Conservation (phyloP, 2,888 invertebrate genomes). For the Andricus quercusramuli region DNA sequence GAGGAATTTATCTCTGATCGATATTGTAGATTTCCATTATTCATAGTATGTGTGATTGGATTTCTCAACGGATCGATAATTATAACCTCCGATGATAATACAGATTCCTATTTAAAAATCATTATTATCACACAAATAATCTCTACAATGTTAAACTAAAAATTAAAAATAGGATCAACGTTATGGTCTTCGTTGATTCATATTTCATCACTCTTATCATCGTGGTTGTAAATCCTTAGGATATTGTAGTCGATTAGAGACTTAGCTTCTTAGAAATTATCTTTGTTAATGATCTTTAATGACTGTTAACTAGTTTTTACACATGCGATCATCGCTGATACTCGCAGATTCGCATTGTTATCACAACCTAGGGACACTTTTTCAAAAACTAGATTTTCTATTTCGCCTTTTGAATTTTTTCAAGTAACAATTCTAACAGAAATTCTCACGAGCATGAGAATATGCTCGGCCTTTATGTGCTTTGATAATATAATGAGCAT, state of each 20-base stretch:
- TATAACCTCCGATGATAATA: no score
- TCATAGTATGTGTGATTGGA: no score
- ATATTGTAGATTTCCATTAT: no score
- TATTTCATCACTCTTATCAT: slow-evolving; percentile 20
- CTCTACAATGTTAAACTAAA: background rate
- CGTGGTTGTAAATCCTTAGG: slow-evolving; percentile 29
- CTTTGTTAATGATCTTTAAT: slow-evolving; percentile 35
- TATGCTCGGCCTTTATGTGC: no score
- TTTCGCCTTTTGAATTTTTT: background rate
- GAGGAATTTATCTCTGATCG: no score
- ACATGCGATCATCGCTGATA: slow-evolving; percentile 9
- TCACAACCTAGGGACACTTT: slow-evolving; percentile 2
- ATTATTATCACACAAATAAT: background rate
- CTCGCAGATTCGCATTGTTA: slow-evolving; percentile 23
- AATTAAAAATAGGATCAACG: slow-evolving; percentile 16
- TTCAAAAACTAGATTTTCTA: slow-evolving; percentile 6
- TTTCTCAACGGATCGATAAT: no score
- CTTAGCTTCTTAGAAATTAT: slow-evolving; percentile 30
- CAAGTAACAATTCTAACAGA: background rate
- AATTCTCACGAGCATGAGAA: no score
- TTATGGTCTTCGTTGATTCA: slow-evolving; percentile 42
- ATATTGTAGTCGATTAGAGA: slow-evolving; percentile 27
- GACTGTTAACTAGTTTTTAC: slow-evolving; percentile 33
- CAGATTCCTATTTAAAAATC: no score
- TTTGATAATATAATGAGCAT: no score